phyloP scores from a whole-genome alignment of 2,888 invertebrate genomes.

The Drosophila ustulata region DNA sequence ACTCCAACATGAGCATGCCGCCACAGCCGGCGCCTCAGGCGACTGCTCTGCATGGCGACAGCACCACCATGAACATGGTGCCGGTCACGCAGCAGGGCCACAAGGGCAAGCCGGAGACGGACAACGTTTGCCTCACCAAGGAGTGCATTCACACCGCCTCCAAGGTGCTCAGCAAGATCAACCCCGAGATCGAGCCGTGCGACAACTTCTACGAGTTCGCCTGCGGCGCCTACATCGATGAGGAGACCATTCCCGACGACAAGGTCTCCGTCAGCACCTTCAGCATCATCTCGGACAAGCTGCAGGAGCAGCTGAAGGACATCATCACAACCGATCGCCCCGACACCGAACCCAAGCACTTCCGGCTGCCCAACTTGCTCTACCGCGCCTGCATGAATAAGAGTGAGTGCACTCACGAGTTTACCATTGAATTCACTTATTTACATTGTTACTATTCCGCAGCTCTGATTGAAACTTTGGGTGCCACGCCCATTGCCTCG shows the following conservation, averaged over 20 bases:
- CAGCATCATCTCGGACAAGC: constrained; percentile 84
- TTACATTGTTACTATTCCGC: neutral
- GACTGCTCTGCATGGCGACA: constrained; percentile 75
- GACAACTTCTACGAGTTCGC: constrained; percentile 92
- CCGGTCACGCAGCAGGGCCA: constrained; percentile 63
- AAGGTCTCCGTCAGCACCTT: constrained; percentile 85
- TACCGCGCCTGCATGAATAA: constrained; percentile 86
- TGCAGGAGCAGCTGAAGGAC: constrained; percentile 85
- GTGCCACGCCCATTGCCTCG: constrained; percentile 89
- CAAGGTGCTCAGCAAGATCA: constrained; percentile 89
- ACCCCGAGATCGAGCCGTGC: constrained; percentile 89
- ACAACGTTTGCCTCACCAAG: constrained; percentile 88
- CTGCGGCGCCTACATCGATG: constrained; percentile 90
- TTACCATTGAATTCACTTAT: neutral
- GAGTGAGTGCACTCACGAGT: constrained; percentile 71
- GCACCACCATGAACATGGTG: constrained; percentile 61
- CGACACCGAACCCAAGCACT: constrained; percentile 83
- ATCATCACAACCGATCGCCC: constrained; percentile 83
- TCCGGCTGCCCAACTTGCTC: constrained; percentile 84
- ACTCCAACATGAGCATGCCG: constrained; percentile 1
- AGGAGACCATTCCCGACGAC: constrained; percentile 90
- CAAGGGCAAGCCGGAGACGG: constrained; percentile 60
- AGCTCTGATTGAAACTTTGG: constrained; percentile 93
- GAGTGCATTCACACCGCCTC: constrained; percentile 93
- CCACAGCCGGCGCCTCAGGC: constrained; percentile 56